Evolutionary conservation across 1,140 invertebrate genomes (phyloP).

Genomic region (Aphelenchoides fujianensis): DNA sequence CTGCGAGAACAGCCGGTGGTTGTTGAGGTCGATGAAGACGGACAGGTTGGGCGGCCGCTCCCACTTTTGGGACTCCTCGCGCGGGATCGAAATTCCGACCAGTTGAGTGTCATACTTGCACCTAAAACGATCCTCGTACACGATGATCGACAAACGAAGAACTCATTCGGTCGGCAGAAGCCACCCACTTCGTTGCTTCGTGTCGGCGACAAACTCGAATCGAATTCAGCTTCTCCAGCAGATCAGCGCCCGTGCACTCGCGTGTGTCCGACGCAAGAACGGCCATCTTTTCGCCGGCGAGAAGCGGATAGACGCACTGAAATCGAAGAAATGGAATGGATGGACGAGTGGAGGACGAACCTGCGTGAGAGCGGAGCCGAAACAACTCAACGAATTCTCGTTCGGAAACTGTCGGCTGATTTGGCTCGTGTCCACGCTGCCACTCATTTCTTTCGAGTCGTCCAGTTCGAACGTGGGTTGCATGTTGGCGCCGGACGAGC

Average conservation of each 20-base stretch:
- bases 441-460: conserved; percentile 24
- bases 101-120: conserved; percentile 22
- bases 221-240: conserved; percentile 44
- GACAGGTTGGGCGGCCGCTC: background rate
- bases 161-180: background rate
- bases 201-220: conserved; percentile 29
- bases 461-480: conserved; percentile 11
- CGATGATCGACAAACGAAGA: background rate
- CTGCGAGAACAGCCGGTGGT: conserved; percentile 26
- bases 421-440: background rate
- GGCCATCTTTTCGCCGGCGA: conserved; percentile 43
- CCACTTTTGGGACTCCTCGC: conserved; percentile 15
- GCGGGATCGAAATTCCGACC: conserved; percentile 29
- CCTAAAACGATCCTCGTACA: conserved; percentile 17
- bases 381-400: conserved; percentile 29
- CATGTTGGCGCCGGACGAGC: conserved; percentile 33
- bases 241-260: conserved; percentile 36
- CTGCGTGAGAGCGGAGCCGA: background rate
- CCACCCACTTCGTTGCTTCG: conserved; percentile 28
- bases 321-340: no score
- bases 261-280: conserved; percentile 46
- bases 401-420: conserved; percentile 29
- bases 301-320: conserved; percentile 45
- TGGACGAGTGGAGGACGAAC: conserved; percentile 13
- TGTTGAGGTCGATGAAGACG: conserved; percentile 34